Base-by-base conservation (phyloP, 2,797 vertebrate species). In the Glyptemys insculpta region DNA sequence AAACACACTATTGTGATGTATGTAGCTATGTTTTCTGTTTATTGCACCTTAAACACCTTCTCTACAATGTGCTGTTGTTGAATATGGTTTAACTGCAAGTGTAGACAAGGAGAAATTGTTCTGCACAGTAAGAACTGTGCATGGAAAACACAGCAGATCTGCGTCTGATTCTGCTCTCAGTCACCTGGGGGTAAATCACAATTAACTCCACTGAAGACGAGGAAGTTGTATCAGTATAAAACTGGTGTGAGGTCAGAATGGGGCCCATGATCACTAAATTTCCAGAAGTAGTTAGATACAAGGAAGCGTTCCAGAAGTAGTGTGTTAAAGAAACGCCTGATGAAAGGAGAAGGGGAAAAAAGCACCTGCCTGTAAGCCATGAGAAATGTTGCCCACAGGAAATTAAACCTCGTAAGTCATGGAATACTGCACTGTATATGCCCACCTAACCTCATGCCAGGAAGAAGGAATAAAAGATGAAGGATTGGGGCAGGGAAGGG, bases 401-500 rank as follows among this genome's bases (percentile, higher is more conserved):
- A 97, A 97, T 97, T 96, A 95, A 96, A 97, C 90, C 81, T 95
- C 3, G 0, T 93, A 96, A 96, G 88, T 81, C 92, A 95, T n/a
- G 18, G 65, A 88, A 85, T 88, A 65, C 76, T 41, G 49, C n/a
- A 76, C 27, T 81, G 62, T 93, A 90, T 76, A 12, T 94, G 94
- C 94, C 91, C 96, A 95, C 94, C 90, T 95, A 94, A 96, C 50
- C 44, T 44, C 83, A 87, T 95, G 85, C 91, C 96, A 96, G 92
- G 90, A 95, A 89, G 85, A 72, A 89, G 79, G 93, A 96, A 95
- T 62, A 94, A 95, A 95, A 91, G 59, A 68, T 81, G 19, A 49
- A 53, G 44, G 57, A 89, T 41, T 41, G 68, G 19, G 68, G 68
- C 68, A 95, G 18, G 53, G 41, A 41, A 91, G 83, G 74, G 54